Conservation (phyloP, 2,888 invertebrate species). For the Heliconius charithonia region DNA sequence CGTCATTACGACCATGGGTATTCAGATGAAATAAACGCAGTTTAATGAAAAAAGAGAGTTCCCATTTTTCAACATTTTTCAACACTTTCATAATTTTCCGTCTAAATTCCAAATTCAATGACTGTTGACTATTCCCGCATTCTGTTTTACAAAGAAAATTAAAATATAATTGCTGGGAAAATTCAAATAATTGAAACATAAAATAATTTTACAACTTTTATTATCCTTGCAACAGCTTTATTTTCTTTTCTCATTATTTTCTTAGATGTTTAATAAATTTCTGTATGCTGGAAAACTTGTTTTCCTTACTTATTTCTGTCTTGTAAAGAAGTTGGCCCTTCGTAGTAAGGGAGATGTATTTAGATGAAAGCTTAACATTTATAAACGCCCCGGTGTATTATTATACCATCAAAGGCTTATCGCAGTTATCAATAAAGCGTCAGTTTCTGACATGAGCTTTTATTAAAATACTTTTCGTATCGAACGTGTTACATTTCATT, state of each 20-base stretch:
- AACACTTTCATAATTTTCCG: no score
- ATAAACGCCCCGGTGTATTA: constrained; percentile 18
- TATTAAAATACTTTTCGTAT: constrained; percentile 38
- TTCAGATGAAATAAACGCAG: no score
- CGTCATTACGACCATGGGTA: no score
- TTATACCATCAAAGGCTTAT: constrained; percentile 35
- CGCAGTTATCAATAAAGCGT: constrained; percentile 34
- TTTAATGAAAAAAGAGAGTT: no score
- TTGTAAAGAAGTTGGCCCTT: not conserved
- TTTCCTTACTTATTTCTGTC: not conserved
- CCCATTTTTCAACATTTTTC: no score
- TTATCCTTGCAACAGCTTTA: not conserved
- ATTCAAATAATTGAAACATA: not conserved
- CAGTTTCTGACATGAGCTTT: constrained; percentile 32
- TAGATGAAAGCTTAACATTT: constrained; percentile 6
- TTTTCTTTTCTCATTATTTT: not conserved
- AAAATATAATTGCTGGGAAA: no score
- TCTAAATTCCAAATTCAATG: no score
- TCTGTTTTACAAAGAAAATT: no score
- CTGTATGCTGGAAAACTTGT: not conserved
- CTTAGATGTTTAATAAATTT: not conserved
- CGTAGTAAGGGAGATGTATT: not conserved
- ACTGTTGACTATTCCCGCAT: no score
- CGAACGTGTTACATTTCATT: constrained; percentile 30
- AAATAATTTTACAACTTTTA: not conserved